Base-by-base conservation (phyloP, 2,888 invertebrate species). In the Melipona bicolor region DNA sequence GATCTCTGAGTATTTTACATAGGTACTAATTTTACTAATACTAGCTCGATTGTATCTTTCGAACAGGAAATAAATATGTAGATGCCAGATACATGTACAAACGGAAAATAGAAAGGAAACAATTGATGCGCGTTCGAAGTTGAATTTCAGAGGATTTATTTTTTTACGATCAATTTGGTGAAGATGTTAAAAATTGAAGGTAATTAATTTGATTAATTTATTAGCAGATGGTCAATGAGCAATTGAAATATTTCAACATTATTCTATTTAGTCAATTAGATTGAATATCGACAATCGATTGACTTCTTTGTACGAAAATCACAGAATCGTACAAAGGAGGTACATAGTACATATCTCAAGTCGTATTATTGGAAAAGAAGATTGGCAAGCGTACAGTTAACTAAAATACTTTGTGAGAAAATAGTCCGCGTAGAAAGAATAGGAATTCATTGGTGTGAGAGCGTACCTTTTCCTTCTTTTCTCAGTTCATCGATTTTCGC, bases 321-420 rank as follows among this genome's bases (percentile, higher is more conserved):
- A 50, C 27, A 11, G 5, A 43, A 65, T 50, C 36, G 65, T 21
- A 54, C 27, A 49, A 36, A 61, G 27, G 9, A 6, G 36, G 9
- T 36, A 36, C 36, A 43, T 43, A 9, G 43, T 43, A 43, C 36
- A 61, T 67, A 59, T 62, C 21, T 72, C 32, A n/a, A 73, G 68
- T 64, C 43, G 62, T n/a, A 32, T 75, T 75, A 71, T 32, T 43
- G 43, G 43, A n/a, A 78, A 69, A 69, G 68, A 24, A 71, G 67
- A 68, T 78, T 59, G 75, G 59, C 52, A 27, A 43, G 32, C 17
- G 52, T 27, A 68, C 56, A 59, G 64, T 77, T 78, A 83, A 72
- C 64, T n/a, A 56, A 76, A 76, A 61, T 61, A 84, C 76, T 73
- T 69, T 56, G 70, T 72, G 79, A 69, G 84, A 24, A 69, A 50